Percentiles rank a stretch among this genome's conserved stretches.
Conservation (phyloP, 2,888 invertebrate species). For the Apodemia duryi region DNA sequence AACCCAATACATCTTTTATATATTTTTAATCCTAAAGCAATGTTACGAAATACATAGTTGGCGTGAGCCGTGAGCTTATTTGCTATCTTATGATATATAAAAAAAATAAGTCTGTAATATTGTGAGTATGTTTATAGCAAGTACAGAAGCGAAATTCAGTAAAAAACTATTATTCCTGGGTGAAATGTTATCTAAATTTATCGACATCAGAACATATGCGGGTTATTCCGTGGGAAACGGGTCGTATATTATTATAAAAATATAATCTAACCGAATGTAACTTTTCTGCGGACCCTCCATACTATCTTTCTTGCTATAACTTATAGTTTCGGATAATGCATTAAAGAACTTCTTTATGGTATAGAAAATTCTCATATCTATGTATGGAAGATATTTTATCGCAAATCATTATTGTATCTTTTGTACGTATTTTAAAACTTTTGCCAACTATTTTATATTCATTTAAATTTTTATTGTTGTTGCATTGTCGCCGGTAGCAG, state of each 20-base stretch:
- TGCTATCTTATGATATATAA: neutral
- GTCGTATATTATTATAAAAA: no score
- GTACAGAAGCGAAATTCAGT: no score
- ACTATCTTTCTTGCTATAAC: slow-evolving; percentile 67
- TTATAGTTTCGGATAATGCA: slow-evolving; percentile 78
- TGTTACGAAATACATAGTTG: no score
- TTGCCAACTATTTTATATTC: neutral
- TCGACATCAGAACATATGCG: no score
- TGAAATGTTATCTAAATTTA: no score
- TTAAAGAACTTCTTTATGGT: slow-evolving; percentile 75
- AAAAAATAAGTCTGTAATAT: no score
- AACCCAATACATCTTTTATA: no score
- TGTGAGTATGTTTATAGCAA: no score
- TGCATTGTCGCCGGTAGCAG: neutral
- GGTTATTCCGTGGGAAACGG: no score
- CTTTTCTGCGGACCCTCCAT: slow-evolving; percentile 47
- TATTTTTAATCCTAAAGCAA: no score
- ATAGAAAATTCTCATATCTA: slow-evolving; percentile 63
- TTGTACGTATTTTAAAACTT: slow-evolving; percentile 4
- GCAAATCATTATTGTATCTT: slow-evolving; percentile 30
- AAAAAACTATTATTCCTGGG: no score
- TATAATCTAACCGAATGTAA: no score
- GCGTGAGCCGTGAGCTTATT: neutral
- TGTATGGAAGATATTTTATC: slow-evolving; percentile 52
- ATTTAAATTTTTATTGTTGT: slow-evolving; percentile 2